Evolutionary conservation across 2,888 invertebrate species (phyloP).

Genomic region (Melieria crassipennis): DNA sequence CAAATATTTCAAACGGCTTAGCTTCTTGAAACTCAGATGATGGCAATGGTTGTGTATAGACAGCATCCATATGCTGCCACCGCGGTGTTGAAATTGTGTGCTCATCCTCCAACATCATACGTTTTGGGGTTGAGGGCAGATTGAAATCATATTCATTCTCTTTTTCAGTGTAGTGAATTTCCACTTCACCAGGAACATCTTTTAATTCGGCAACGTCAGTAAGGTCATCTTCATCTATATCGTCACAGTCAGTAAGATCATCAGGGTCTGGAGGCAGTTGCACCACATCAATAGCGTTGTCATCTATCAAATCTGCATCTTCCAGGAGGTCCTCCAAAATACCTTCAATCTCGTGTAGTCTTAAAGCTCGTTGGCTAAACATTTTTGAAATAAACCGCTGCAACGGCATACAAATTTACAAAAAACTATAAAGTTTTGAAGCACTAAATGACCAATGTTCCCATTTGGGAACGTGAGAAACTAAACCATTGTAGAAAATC

Average conservation of each 20-base stretch:
- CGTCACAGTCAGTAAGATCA: slow-evolving; percentile 7
- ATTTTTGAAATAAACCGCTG: neutral
- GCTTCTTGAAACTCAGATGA: neutral
- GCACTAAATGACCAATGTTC: no score
- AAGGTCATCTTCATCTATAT: slow-evolving; percentile 16
- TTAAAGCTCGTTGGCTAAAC: slow-evolving; percentile 11
- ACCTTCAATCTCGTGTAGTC: slow-evolving; percentile 6
- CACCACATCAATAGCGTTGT: neutral
- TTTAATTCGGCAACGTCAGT: slow-evolving; percentile 1
- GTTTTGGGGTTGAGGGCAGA: neutral
- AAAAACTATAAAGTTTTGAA: no score
- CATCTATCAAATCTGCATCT: slow-evolving; percentile 5
- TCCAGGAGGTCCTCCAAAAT: slow-evolving; percentile 11
- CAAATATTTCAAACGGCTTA: neutral
- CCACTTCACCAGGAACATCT: slow-evolving; percentile 9
- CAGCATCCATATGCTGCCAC: neutral
- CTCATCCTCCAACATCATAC: neutral
- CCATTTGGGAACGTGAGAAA: no score
- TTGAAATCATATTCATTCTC: neutral
- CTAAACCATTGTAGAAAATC: no score
- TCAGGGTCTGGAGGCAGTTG: slow-evolving; percentile 12
- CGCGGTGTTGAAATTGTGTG: neutral
- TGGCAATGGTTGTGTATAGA: neutral
- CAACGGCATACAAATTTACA: no score
- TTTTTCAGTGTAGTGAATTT: slow-evolving; percentile 1